Base-by-base conservation (phyloP, 2,888 invertebrate species). In the Notodromas monacha region DNA sequence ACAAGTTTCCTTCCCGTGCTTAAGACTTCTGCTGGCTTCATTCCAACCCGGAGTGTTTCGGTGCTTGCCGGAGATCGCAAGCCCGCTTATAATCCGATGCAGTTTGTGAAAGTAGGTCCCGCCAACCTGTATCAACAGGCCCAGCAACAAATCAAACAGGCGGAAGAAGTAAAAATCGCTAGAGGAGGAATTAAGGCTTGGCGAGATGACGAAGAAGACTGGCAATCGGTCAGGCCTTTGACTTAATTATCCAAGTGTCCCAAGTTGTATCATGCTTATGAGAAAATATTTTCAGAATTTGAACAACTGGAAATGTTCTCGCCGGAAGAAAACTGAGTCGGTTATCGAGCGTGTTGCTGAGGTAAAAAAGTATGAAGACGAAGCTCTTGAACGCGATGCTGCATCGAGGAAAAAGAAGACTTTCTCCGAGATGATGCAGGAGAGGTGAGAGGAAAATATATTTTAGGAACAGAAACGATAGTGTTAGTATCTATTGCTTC, bases 391-490 rank as follows among this genome's bases (percentile, higher is more conserved):
- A 55, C 59, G 49, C 61, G 60, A 45, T 60, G 67, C 48, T 52
- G 56, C 38, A 39, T 60, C 69, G 41, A 60, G 66, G 42, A 69
- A 68, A 56, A 69, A 65, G 52, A 81, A 81, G 58, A 81, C 81
- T 37, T 81, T 79, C 58, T 73, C 66, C 46, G 79, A 84, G 55
- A 81, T 84, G 68, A 63, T 77, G 55, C 74, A 76, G 50, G 76
- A 49, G 32, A 46, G 45, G 46, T 48, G 36, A 38, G 14, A n/a
- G n/a, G n/a, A n/a, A n/a, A n/a, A n/a, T n/a, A n/a, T n/a, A n/a
- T n/a, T n/a, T n/a, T n/a, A n/a, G n/a, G n/a, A n/a, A n/a, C n/a
- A n/a, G n/a, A n/a, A n/a, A n/a, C n/a, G n/a, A n/a, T n/a, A n/a
- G n/a, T n/a, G n/a, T n/a, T n/a, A n/a, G n/a, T n/a, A n/a, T n/a